Conservation (phyloP, 2,113 vertebrate species). For the Sinocyclocheilus grahami region DNA sequence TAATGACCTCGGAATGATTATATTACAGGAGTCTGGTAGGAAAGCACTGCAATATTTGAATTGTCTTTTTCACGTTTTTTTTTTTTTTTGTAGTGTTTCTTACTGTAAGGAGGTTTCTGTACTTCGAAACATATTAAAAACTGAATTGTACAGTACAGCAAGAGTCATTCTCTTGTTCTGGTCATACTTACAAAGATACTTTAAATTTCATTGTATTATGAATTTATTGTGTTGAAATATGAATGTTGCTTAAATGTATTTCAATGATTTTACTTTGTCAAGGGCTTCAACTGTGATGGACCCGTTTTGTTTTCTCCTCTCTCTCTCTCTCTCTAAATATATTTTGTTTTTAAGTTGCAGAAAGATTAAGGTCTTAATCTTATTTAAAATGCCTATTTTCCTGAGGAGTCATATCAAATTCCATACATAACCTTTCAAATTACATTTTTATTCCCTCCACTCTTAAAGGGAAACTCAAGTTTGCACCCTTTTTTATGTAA, state of each 20-base stretch:
- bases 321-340: constrained; percentile 54
- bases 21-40: constrained; percentile 61
- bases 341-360: constrained; percentile 74
- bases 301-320: constrained; percentile 61
- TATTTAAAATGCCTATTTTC: constrained; percentile 73
- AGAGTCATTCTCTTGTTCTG: constrained; percentile 73
- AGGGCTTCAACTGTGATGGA: constrained; percentile 80
- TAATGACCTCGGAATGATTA: constrained; percentile 38
- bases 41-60: constrained; percentile 76
- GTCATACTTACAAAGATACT: constrained; percentile 76
- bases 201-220: constrained; percentile 78
- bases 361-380: constrained; percentile 75
- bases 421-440: constrained; percentile 80
- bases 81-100: constrained; percentile 53
- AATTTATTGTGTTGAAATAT: constrained; percentile 83
- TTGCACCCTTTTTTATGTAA: constrained; percentile 93
- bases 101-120: constrained; percentile 36
- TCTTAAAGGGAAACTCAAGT: constrained; percentile 81
- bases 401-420: constrained; percentile 77
- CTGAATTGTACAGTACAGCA: constrained; percentile 76
- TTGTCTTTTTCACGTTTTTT: constrained; percentile 66
- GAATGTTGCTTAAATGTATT: constrained; percentile 87
- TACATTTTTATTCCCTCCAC: constrained; percentile 81
- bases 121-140: constrained; percentile 66
- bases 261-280: constrained; percentile 80